A percentile compares a stretch with the other conserved stretches of the same genome.
Conservation (phyloP, 2,113 vertebrate genomes). For the Rhabdornis inornatus region DNA sequence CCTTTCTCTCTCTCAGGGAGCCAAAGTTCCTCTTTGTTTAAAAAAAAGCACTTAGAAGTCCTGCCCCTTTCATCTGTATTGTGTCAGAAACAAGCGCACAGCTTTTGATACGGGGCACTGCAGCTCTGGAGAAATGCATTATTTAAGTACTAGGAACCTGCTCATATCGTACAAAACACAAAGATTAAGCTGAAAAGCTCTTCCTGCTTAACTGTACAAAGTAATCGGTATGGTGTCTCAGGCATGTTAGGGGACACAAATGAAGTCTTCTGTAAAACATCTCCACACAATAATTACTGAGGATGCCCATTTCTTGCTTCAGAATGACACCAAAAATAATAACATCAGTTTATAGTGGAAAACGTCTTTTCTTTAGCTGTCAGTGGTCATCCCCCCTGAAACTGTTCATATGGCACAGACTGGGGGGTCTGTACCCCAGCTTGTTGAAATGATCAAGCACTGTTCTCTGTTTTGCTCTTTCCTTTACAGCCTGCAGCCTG, state of each 20-base stretch:
- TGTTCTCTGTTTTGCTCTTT: background rate
- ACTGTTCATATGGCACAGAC: background rate
- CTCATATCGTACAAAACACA: background rate
- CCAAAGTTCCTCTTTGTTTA: conserved; percentile 12
- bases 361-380: background rate
- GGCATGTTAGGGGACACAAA: background rate
- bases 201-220: background rate
- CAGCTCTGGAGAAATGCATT: background rate
- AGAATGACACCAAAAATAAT: background rate
- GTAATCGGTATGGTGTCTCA: background rate
- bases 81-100: background rate
- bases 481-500: background rate
- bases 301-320: background rate
- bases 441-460: background rate
- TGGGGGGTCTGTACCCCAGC: background rate
- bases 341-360: background rate
- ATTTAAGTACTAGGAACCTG: background rate
- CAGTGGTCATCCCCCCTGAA: background rate
- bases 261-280: background rate
- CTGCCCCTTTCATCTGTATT: background rate
- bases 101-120: background rate
- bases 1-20: background rate
- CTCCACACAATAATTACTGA: background rate
- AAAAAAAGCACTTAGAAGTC: background rate
- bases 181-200: background rate